These are phyloP conservation scores for Symphodus melops DNA, from an alignment of 2,113 vertebrate genomes.

Conservation along the genomic window DNA sequence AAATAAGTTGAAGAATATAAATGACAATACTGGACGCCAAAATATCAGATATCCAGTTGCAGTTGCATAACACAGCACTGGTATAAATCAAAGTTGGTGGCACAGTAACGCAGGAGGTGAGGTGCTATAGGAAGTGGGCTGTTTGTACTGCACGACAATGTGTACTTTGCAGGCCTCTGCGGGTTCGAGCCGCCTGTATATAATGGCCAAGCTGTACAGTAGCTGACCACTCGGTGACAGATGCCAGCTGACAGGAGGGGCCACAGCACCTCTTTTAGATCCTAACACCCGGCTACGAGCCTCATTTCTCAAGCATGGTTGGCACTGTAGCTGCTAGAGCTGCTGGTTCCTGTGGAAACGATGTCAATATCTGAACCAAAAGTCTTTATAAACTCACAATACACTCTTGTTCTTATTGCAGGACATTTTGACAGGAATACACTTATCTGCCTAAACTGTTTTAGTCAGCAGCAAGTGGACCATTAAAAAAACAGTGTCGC, in stretches of 20 bases:
- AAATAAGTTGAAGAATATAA: not conserved
- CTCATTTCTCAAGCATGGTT: slow-evolving; percentile 22
- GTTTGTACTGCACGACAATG: slow-evolving; percentile 66
- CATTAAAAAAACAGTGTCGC: too few relatives aligned
- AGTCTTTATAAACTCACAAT: not conserved
- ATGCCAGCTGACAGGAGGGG: slow-evolving; percentile 57
- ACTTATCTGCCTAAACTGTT: not conserved
- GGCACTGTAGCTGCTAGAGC: not conserved
- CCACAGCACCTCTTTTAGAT: slow-evolving; percentile 42
- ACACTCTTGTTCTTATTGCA: not conserved
- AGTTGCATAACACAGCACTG: slow-evolving; percentile 1
- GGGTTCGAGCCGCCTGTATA: slow-evolving; percentile 53
- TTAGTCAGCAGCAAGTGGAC: not conserved
- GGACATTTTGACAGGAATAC: not conserved
- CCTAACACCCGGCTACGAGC: slow-evolving; percentile 10
- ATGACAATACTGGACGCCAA: not conserved
- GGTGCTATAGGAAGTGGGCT: slow-evolving; percentile 50
- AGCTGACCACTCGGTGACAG: slow-evolving; percentile 68
- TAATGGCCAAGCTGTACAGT: slow-evolving; percentile 64
- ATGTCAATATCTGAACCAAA: not conserved
- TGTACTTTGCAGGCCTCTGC: slow-evolving; percentile 66
- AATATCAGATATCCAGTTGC: not conserved
- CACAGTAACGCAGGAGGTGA: slow-evolving; percentile 22
- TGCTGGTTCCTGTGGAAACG: not conserved
- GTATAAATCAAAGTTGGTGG: slow-evolving; percentile 33